phyloP scores from a whole-genome alignment of 2,797 vertebrate genomes.

The Lateolabrax maculatus region DNA sequence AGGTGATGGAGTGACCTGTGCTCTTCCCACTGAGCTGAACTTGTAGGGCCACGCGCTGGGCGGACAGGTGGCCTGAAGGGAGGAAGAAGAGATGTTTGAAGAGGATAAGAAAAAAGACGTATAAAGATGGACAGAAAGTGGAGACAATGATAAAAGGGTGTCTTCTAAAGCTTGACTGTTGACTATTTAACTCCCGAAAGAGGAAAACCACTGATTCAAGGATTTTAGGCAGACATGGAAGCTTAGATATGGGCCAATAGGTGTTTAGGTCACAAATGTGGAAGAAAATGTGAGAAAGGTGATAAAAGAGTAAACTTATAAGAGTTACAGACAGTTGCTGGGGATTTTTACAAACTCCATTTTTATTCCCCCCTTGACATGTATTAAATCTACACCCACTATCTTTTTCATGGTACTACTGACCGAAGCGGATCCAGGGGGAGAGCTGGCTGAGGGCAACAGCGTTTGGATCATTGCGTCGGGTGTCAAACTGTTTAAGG shows the following conservation, averaged over 20 bases:
- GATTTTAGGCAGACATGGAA: background rate
- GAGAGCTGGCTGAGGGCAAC: constrained; percentile 91
- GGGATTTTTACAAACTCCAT: no score
- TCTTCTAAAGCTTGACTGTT: no score
- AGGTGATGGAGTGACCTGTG: constrained; percentile 76
- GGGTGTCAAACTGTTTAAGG: constrained; percentile 83
- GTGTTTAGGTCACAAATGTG: background rate
- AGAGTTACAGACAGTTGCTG: no score
- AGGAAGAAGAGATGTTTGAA: background rate
- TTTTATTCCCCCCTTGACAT: no score
- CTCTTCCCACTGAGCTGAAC: constrained; percentile 81
- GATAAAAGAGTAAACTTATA: no score
- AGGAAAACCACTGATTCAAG: background rate
- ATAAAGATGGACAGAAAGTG: background rate
- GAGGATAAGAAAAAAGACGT: background rate
- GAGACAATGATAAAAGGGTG: background rate
- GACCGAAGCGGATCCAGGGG: constrained; percentile 93
- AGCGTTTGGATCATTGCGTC: constrained; percentile 90
- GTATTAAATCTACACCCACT: background rate
- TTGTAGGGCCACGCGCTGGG: constrained; percentile 89
- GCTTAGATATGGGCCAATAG: no score
- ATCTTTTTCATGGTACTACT: constrained; percentile 53
- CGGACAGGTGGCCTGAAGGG: constrained; percentile 88
- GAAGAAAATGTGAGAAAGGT: background rate
- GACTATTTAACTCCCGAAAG: no score